Percentiles rank a stretch among this genome's conserved stretches.
Conservation (phyloP, 2,888 invertebrate species). For the Agonopterix subpropinquella region DNA sequence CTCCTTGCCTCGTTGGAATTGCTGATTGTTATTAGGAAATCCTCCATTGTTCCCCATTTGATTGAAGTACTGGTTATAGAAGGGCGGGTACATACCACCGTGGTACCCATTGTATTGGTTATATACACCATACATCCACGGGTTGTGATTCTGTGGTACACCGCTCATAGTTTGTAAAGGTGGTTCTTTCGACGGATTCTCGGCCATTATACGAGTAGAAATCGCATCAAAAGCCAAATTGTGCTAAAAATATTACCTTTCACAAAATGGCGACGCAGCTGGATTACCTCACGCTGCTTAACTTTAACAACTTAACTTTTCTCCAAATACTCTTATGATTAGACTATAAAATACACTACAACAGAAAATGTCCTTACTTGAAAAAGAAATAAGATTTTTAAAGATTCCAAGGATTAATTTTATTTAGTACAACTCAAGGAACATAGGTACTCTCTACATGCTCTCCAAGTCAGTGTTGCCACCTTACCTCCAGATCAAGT, state of each 20-base stretch:
- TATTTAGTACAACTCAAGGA: too few species aligned
- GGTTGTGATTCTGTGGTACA: slow-evolving; percentile 53
- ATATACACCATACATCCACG: slow-evolving; percentile 65
- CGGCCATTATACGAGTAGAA: slow-evolving; percentile 37
- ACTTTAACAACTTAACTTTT: too few species aligned
- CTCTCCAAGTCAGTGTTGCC: too few species aligned
- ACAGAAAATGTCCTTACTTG: too few species aligned
- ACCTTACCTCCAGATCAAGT: too few species aligned
- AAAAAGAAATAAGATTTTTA: too few species aligned
- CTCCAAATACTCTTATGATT: too few species aligned
- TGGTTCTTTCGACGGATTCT: slow-evolving; percentile 59
- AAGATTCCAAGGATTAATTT: too few species aligned
- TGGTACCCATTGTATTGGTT: slow-evolving; percentile 57
- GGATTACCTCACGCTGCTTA: too few species aligned
- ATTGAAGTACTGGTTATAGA: slow-evolving; percentile 67
- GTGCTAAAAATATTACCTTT: slow-evolving; percentile 12
- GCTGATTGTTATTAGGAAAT: slow-evolving; percentile 39
- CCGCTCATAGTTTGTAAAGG: slow-evolving; percentile 65
- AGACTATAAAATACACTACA: too few species aligned
- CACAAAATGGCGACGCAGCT: slow-evolving; percentile 39
- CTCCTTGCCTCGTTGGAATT: slow-evolving; percentile 50
- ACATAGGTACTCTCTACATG: too few species aligned
- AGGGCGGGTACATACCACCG: slow-evolving; percentile 62
- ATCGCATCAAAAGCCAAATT: slow-evolving; percentile 1
- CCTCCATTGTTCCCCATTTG: slow-evolving; percentile 51